These are phyloP conservation scores for Listronotus oregonensis DNA, from an alignment of 1,140 invertebrate species.

Conservation along the genomic window DNA sequence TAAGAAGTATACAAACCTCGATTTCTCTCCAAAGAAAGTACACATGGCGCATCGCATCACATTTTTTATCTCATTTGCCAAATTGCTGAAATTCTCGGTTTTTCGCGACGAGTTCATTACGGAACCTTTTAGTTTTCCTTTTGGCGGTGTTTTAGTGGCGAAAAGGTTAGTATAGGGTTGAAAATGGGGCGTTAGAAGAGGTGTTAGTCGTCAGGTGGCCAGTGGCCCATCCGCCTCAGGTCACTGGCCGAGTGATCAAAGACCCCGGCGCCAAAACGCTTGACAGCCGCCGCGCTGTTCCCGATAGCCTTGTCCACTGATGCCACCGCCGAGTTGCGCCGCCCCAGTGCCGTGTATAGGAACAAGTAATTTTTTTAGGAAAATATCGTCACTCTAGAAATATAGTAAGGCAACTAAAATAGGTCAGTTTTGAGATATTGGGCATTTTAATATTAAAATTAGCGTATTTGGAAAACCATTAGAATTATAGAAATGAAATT, in stretches of 20 bases:
- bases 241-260: conserved; percentile 52
- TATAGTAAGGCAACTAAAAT: no score
- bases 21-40: conserved; percentile 29
- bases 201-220: conserved; percentile 41
- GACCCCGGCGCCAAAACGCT: conserved; percentile 53
- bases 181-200: conserved; percentile 11
- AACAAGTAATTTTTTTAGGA: no score
- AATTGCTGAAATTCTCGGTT: conserved; percentile 28
- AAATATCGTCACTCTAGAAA: no score
- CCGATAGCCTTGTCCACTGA: conserved; percentile 13
- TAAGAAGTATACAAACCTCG: conserved; percentile 11
- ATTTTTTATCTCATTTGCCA: conserved; percentile 23
- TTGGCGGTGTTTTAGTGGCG: neutral
- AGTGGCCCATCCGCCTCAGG: conserved; percentile 36
- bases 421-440: no score
- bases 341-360: neutral
- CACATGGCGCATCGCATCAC: conserved; percentile 25
- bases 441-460: no score
- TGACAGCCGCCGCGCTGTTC: conserved; percentile 43
- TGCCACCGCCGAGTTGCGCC: conserved; percentile 2
- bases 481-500: no score
- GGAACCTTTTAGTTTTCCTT: conserved; percentile 6
- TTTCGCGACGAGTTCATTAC: conserved; percentile 8
- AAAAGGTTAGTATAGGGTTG: neutral
- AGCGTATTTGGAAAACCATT: no score